Evolutionary conservation across 2,113 vertebrate species (phyloP).

Genomic region (Perca schrenkii): DNA sequence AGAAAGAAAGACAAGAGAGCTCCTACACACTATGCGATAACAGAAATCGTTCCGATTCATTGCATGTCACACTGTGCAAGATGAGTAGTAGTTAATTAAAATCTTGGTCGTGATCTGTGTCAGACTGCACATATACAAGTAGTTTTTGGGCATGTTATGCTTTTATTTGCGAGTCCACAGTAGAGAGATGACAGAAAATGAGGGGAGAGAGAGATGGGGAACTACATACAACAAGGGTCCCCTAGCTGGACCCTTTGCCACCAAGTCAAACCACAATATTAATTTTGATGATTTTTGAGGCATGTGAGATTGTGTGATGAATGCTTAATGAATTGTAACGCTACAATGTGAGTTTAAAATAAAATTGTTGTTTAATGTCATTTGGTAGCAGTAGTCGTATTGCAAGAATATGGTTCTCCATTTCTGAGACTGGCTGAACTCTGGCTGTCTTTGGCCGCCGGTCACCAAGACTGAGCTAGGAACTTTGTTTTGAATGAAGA

Average conservation of each 20-base stretch:
- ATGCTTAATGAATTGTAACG: not conserved
- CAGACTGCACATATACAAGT: not conserved
- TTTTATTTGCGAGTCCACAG: not conserved
- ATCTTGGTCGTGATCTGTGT: not conserved
- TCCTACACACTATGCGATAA: too few relatives aligned
- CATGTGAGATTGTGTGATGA: not conserved
- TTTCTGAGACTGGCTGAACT: not conserved
- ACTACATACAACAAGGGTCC: not conserved
- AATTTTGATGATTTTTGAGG: not conserved
- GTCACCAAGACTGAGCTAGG: not conserved
- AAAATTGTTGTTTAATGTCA: not conserved
- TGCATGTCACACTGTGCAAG: not conserved
- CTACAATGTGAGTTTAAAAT: not conserved
- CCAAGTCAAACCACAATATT: not conserved
- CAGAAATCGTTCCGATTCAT: not conserved
- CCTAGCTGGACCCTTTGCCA: not conserved
- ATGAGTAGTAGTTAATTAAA: not conserved
- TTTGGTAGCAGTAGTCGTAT: not conserved
- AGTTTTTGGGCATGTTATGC: not conserved
- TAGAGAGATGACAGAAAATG: not conserved
- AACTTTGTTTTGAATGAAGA: not conserved
- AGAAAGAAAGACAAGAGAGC: not conserved
- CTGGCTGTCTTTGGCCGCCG: not conserved
- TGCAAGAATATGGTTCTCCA: not conserved
- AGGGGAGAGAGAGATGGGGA: not conserved